phyloP scores from a whole-genome alignment of 2,888 invertebrate species.

The Escarpia spicata region DNA sequence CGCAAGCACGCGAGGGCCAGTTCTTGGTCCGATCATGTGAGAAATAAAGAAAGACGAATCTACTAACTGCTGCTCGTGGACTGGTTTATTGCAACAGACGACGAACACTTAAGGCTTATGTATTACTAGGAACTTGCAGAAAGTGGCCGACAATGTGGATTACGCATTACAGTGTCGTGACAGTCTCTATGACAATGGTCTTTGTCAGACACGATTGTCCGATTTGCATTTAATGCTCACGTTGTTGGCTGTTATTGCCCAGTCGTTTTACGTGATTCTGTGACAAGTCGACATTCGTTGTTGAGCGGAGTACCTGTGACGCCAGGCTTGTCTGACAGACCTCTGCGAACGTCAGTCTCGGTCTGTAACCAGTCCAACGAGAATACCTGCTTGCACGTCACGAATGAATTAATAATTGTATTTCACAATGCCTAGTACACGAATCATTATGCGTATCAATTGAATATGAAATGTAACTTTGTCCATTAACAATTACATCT shows the following conservation, averaged over 20 bases:
- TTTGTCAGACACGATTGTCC: not conserved
- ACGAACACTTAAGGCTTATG: not conserved
- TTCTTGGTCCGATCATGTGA: not conserved
- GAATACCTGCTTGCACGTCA: too few species aligned
- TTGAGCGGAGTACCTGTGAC: not conserved
- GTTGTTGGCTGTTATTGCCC: not conserved
- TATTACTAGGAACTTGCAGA: not conserved
- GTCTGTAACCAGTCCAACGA: too few species aligned
- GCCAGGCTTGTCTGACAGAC: too few species aligned
- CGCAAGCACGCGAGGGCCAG: not conserved
- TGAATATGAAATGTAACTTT: too few species aligned
- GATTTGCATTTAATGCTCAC: not conserved
- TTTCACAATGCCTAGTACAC: too few species aligned
- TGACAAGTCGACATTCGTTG: not conserved
- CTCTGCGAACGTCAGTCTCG: too few species aligned
- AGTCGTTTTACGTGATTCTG: not conserved
- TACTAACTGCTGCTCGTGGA: not conserved
- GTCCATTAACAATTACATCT: too few species aligned
- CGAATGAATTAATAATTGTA: too few species aligned
- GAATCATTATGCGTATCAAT: too few species aligned
- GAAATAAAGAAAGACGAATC: not conserved
- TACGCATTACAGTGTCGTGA: not conserved
- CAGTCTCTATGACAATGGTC: not conserved
- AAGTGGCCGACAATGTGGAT: not conserved
- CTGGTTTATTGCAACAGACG: not conserved